Evolutionary conservation across 1,140 invertebrate species (phyloP), one percentile per base, ranked within the genome.

Genomic region (Leptinotarsa undecemlineata): DNA sequence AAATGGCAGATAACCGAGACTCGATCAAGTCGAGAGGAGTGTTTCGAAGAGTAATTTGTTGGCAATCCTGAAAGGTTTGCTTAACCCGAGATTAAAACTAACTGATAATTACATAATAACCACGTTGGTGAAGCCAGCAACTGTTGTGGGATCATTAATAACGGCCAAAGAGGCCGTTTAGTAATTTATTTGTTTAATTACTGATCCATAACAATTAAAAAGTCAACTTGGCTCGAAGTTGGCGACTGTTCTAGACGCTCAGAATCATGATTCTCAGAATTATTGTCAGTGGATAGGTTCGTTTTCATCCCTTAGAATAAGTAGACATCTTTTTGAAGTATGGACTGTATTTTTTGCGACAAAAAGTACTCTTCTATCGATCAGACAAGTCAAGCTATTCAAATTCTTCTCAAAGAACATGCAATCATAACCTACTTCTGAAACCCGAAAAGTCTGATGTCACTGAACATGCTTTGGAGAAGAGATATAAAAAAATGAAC

Each of bases 101-200:
- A 85, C 84, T 85, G 84, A 85, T 85, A 85, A 85, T 85, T 85
- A 85, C 83, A 84, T 85, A 85, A 85, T 85, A 83, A 85, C 83
- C 82, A 83, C 80, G 81, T 84, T 84, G 80, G 81, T 72, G 73
- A 71, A 78, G 76, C 78, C 69, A 72, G 83, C 82, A 84, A 84
- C 83, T 81, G 82, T 83, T 83, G 79, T 80, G 68, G 81, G 78
- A 81, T 82, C 84, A 85, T 85, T 85, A 84, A 85, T 85, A 85
- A 84, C 80, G 77, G 75, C 64, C 74, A 77, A 78, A 78, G 76
- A 77, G 77, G 79, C 81, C 81, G 81, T 85, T 85, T 84, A 83
- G 82, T 85, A 84, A 85, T 85, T 85, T 85, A 85, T 85, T 85
- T 85, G 84, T 84, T 85, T 84, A 85, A 85, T 85, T 85, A 83